Percentiles rank a stretch among this genome's conserved stretches.
Evolutionary conservation across 2,113 vertebrate genomes (phyloP).

Genomic region (Nicator chloris): DNA sequence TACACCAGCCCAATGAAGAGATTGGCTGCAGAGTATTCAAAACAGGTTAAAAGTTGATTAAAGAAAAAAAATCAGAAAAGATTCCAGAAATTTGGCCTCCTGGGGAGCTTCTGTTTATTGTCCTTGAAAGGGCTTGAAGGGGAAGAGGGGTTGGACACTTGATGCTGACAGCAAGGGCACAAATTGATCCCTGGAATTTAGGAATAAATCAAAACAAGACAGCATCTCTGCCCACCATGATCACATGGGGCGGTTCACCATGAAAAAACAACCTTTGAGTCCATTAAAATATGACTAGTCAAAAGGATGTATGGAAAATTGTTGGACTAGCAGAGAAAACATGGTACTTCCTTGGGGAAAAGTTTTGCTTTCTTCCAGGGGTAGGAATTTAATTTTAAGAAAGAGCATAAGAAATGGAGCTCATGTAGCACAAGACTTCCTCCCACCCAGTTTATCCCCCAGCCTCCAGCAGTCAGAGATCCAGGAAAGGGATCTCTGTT

Average conservation of each 20-base stretch:
- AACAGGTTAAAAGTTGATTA: neutral
- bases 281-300: neutral
- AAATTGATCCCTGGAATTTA: neutral
- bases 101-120: neutral
- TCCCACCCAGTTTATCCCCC: neutral
- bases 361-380: neutral
- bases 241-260: neutral
- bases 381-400: neutral
- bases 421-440: neutral
- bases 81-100: neutral
- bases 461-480: neutral
- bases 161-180: neutral
- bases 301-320: neutral
- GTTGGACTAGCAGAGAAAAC: neutral
- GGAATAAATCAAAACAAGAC: neutral
- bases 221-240: neutral
- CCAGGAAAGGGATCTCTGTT: neutral
- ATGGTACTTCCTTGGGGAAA: neutral
- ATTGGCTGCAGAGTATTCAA: neutral
- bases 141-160: neutral
- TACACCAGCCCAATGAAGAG: neutral
- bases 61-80: neutral
- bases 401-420: neutral
- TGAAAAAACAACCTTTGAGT: neutral
- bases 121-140: neutral